Evolutionary conservation across 2,797 vertebrate species (phyloP), one percentile per base, ranked within the genome.

Genomic region (Labroides dimidiatus): DNA sequence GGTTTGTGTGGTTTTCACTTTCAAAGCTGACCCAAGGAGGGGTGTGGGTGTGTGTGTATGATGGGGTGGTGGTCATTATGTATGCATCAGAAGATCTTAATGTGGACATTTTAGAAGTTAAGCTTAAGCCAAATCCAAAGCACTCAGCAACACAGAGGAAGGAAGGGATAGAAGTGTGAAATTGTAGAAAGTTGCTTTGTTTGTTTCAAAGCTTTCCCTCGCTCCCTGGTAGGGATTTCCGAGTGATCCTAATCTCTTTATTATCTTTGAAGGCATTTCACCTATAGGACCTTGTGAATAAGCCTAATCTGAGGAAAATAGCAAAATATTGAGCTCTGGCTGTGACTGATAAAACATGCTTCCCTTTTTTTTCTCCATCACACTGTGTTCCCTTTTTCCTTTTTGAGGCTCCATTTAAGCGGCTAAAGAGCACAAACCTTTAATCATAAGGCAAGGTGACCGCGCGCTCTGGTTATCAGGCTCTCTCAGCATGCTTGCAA

Each of bases 391-490:
- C 65, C 4, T 81, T 74, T 87, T 48, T 53, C 48, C 70, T 64
- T 78, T 87, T 79, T 85, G 75, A 89, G 78, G 85, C 44, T 75
- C 60, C 78, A 85, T 88, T 88, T 72, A 88, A 91, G 88, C 80
- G 69, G 75, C 80, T 87, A 90, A 86, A 89, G 87, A 89, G 84
- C 27, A 33, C 64, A 90, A 75, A 81, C 75, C 78, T 88, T 87
- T 91, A 92, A 92, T 92, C 84, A 87, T 43, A 54, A 85, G 69
- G 74, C 87, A 94, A 93, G 90, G 90, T 93, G 90, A 92, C 90
- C 82, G 84, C 78, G 59, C 72, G 74, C 75, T 87, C 52, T 57
- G 74, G 83, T 91, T 91, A 92, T 93, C 91, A 64, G 81, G 30
- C 71, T 69, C 12, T 33, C 81, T 79, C 84, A 87, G 81, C 72